These are phyloP conservation scores for Slavum lentiscoides DNA, from an alignment of 2,888 invertebrate genomes.

Conservation along the genomic window DNA sequence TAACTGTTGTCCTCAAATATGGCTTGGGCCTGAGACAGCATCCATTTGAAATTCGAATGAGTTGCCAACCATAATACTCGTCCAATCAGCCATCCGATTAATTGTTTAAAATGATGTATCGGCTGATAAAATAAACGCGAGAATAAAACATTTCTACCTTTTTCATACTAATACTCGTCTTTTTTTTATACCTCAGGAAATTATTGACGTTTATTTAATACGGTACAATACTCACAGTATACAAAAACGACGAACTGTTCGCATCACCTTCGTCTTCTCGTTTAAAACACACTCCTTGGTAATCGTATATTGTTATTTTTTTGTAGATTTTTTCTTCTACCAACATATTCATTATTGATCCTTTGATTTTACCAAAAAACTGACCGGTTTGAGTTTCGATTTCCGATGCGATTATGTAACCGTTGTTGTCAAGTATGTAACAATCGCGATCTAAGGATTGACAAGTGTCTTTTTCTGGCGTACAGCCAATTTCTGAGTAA, in stretches of 20 bases:
- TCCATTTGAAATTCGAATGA: constrained; percentile 56
- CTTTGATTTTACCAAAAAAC: constrained; percentile 82
- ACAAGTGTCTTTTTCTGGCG: constrained; percentile 61
- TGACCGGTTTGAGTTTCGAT: constrained; percentile 74
- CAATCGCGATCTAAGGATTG: constrained; percentile 87
- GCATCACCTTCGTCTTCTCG: constrained; percentile 62
- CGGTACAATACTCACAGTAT: constrained; percentile 58
- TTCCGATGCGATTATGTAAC: constrained; percentile 84
- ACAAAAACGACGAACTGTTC: constrained; percentile 61
- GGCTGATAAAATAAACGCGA: constrained; percentile 60
- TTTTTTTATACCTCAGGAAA: no score
- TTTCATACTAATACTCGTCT: no score
- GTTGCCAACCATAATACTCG: constrained; percentile 56
- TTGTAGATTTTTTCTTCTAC: constrained; percentile 77
- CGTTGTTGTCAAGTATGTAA: constrained; percentile 91
- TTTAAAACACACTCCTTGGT: constrained; percentile 84
- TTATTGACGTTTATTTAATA: no score
- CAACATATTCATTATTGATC: constrained; percentile 68
- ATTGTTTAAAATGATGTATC: constrained; percentile 64
- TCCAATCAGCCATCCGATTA: constrained; percentile 63
- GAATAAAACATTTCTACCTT: background rate
- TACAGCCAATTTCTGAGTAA: constrained; percentile 43
- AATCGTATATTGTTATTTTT: constrained; percentile 77
- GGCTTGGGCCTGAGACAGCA: constrained; percentile 55
- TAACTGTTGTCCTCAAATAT: constrained; percentile 58